A percentile compares a stretch with the other conserved stretches of the same genome.
phyloP scores from a whole-genome alignment of 2,888 invertebrate species.

The Iphiclides podalirius region DNA sequence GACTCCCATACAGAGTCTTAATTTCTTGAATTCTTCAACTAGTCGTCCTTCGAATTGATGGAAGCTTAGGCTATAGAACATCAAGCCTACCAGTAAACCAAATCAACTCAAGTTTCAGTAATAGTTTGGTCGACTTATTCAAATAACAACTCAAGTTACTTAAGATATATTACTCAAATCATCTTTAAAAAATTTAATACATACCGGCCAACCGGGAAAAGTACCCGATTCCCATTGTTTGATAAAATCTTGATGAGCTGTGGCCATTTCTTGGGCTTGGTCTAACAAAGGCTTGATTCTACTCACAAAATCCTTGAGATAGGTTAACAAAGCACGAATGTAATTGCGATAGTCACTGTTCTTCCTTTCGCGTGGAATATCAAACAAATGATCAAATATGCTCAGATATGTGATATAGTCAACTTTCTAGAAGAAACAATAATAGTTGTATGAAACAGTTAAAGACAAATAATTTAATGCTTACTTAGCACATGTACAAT shows the following conservation, averaged over 20 bases:
- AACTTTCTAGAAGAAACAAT: slow-evolving; percentile 84
- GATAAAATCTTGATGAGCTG: slow-evolving; percentile 89
- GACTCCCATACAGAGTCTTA: too few species aligned
- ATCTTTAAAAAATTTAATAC: slow-evolving; percentile 3
- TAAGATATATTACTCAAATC: too few species aligned
- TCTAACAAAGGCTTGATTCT: slow-evolving; percentile 93
- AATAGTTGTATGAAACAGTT: background rate
- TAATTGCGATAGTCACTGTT: slow-evolving; percentile 94
- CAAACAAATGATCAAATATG: slow-evolving; percentile 96
- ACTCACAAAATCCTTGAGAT: slow-evolving; percentile 89
- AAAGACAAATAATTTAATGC: background rate
- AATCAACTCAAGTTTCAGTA: too few species aligned
- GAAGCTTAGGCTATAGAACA: too few species aligned
- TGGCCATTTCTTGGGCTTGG: slow-evolving; percentile 88
- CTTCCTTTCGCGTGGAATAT: slow-evolving; percentile 94
- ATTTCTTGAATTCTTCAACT: too few species aligned
- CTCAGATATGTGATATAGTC: slow-evolving; percentile 98
- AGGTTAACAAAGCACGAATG: slow-evolving; percentile 89
- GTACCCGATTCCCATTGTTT: slow-evolving; percentile 92
- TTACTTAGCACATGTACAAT: background rate
- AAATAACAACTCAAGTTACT: too few species aligned
- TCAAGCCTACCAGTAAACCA: too few species aligned
- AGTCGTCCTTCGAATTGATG: too few species aligned
- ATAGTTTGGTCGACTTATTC: too few species aligned
- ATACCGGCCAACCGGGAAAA: slow-evolving; percentile 96